phyloP scores from a whole-genome alignment of 1,140 invertebrate genomes.

The Eriocheir sinensis region DNA sequence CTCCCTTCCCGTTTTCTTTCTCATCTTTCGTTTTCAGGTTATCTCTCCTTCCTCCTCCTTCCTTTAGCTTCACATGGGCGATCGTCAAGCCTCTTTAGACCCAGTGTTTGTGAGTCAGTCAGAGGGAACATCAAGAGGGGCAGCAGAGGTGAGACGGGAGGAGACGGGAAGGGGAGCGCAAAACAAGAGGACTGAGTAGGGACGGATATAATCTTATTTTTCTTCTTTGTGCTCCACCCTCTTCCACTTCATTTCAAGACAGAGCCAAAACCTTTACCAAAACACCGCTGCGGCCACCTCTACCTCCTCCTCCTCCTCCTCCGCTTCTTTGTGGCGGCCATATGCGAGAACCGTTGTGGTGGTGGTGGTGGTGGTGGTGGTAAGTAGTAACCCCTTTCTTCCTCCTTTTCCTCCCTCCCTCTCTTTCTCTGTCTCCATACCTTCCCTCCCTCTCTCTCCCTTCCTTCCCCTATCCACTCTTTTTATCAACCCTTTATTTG shows the following conservation, averaged over 20 bases:
- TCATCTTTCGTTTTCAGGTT: too few species aligned
- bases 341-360: constrained; percentile 28
- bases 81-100: too few species aligned
- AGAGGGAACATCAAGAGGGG: too few species aligned
- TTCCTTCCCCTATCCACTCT: background rate
- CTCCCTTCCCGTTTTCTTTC: too few species aligned
- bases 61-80: too few species aligned
- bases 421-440: background rate
- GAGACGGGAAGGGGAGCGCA: background rate
- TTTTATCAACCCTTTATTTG: constrained; percentile 47
- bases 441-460: background rate
- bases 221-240: background rate
- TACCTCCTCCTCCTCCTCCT: background rate
- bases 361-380: background rate
- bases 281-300: background rate
- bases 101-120: too few species aligned
- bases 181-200: background rate
- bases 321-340: background rate
- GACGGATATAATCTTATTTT: background rate
- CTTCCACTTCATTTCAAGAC: background rate
- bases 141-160: background rate
- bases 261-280: background rate
- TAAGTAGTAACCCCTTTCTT: background rate
- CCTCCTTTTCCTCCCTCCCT: background rate
- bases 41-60: background rate